phyloP scores from a whole-genome alignment of 2,113 vertebrate species.

The Scytalopus superciliaris region DNA sequence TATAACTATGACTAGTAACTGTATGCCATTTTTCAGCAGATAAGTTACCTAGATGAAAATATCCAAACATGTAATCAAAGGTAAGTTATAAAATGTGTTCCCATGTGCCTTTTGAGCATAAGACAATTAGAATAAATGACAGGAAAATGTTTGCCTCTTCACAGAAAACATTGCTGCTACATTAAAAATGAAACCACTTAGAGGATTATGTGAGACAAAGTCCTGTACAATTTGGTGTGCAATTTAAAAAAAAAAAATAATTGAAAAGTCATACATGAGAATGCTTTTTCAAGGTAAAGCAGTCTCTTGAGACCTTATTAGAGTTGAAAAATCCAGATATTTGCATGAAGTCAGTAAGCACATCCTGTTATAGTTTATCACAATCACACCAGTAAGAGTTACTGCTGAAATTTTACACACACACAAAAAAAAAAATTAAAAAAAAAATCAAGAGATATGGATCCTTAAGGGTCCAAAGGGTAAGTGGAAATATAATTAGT shows the following conservation, averaged over 20 bases:
- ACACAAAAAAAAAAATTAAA: not conserved
- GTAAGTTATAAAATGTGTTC: not conserved
- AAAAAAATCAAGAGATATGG: not conserved
- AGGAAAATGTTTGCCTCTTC: not conserved
- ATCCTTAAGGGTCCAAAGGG: not conserved
- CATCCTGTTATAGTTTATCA: not conserved
- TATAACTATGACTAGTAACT: not conserved
- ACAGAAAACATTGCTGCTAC: not conserved
- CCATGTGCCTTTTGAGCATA: constrained; percentile 7
- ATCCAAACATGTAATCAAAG: constrained; percentile 9
- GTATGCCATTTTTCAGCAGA: not conserved
- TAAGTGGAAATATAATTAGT: not conserved
- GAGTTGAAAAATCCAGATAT: not conserved
- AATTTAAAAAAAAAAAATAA: constrained; percentile 2
- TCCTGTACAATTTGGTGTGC: not conserved
- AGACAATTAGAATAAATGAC: constrained; percentile 45
- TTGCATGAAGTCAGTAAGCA: not conserved
- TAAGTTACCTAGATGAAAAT: constrained; percentile 8
- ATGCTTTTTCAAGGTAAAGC: not conserved
- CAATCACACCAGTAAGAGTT: not conserved
- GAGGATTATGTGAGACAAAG: not conserved
- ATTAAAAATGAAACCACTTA: not conserved
- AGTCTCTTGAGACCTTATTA: constrained; percentile 30
- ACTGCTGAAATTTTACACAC: not conserved
- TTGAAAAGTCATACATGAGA: not conserved